Conservation (phyloP, 2,888 invertebrate genomes). For the Aethes cnicana region DNA sequence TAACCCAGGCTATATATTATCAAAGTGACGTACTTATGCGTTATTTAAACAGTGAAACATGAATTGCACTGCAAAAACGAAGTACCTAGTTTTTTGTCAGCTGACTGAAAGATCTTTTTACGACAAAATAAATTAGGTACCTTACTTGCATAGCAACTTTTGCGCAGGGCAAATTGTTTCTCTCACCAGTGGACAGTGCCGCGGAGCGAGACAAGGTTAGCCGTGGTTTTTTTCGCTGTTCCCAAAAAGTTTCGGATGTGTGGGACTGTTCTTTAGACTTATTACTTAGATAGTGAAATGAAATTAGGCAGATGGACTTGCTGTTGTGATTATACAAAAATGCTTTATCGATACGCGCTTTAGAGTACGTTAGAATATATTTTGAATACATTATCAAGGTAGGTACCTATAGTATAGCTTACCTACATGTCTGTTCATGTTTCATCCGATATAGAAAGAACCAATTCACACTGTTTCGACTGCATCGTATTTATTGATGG, state of each 20-base stretch:
- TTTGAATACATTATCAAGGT: conserved; percentile 72
- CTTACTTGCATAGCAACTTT: no score
- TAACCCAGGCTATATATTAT: no score
- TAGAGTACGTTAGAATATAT: conserved; percentile 74
- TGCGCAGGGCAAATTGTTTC: no score
- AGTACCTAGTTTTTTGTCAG: no score
- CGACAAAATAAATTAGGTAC: no score
- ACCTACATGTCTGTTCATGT: conserved; percentile 56
- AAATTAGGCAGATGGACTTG: conserved; percentile 66
- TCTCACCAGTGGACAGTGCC: conserved; percentile 61
- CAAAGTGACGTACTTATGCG: no score
- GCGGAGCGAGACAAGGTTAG: conserved; percentile 72
- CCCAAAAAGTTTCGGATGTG: conserved; percentile 79
- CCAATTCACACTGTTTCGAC: conserved; percentile 57
- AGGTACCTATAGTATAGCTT: conserved; percentile 55
- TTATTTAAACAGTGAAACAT: no score
- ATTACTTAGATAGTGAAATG: conserved; percentile 76
- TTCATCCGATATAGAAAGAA: conserved; percentile 60
- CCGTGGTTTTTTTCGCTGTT: conserved; percentile 79
- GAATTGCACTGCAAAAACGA: no score
- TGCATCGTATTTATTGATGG: no score
- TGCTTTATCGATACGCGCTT: conserved; percentile 80
- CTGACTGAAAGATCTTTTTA: no score
- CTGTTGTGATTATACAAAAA: conserved; percentile 78
- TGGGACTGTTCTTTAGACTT: conserved; percentile 77